Percentiles rank a stretch among this genome's conserved stretches.
phyloP scores from a whole-genome alignment of 2,797 vertebrate genomes.

The Podargus strigoides region DNA sequence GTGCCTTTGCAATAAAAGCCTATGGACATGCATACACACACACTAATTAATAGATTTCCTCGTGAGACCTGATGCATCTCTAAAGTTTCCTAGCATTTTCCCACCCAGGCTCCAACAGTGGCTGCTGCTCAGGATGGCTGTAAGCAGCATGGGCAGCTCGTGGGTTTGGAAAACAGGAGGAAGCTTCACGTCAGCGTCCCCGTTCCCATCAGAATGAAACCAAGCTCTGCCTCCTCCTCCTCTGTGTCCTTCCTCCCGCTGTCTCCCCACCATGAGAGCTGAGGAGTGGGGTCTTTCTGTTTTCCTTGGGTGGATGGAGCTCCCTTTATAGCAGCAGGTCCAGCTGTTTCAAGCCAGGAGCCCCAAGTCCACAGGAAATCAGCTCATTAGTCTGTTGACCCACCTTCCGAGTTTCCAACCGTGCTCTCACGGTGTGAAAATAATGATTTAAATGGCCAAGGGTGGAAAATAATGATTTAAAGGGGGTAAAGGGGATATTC shows the following conservation, averaged over 20 bases:
- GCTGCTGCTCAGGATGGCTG: background rate
- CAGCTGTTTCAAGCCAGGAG: background rate
- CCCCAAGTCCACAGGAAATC: background rate
- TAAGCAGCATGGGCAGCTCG: background rate
- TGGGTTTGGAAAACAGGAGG: background rate
- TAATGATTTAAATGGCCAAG: background rate
- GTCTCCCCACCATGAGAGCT: background rate
- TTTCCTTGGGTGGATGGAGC: background rate
- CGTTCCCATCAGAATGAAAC: background rate
- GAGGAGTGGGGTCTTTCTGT: background rate
- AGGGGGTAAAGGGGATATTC: background rate
- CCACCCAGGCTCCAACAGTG: background rate
- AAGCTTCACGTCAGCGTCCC: background rate
- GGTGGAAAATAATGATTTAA: conserved; percentile 11
- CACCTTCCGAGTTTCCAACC: background rate
- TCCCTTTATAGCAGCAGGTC: background rate
- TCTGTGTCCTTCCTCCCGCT: background rate
- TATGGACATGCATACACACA: background rate
- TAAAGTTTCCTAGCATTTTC: background rate
- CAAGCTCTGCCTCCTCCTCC: background rate
- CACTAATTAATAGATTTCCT: background rate
- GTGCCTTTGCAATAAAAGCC: background rate
- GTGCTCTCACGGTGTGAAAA: conserved; percentile 7
- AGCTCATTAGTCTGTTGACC: background rate
- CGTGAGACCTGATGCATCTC: background rate